Evolutionary conservation across 53 echinoderm and acorn worm species (phyloP), one percentile per base, ranked within the genome.

Genomic region (Echinarachnius parma): DNA sequence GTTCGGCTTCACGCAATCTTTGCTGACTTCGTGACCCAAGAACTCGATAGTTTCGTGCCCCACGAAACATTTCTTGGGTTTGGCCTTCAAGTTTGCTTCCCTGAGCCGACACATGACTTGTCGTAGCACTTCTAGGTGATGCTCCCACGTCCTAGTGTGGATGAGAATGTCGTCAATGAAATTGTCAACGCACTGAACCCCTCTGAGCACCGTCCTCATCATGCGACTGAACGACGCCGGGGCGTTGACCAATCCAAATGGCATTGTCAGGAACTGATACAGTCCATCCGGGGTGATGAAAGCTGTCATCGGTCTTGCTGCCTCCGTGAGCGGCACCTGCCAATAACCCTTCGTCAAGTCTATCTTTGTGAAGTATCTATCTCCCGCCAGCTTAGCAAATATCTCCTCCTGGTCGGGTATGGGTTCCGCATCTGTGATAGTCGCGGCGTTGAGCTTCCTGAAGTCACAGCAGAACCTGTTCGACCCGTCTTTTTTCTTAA

Each of bases 261-360:
- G 86, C 63, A 85, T 74, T 2, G 46, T 35, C 2, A 21, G 61
- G 50, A 85, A 85, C 2, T 75, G 80, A 35, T 48, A 80, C 15
- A 75, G 63, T 0, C 66, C 61, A 37, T 50, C 61, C 1, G 65
- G 76, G 16, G 66, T 66, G 14, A 29, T 30, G 15, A 86, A 86
- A 16, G 86, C 80, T 4, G 68, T 81, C 75, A 59, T 66, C 5
- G 28, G 30, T 28, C 81, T 86, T 10, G 58, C 75, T 0, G 66
- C 53, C 25, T 50, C 11, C 19, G 54, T 44, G 5, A 86, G 35
- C 0, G 80, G 76, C 9, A 88, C 35, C 31, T 84, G 80, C 76
- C 84, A 88, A 34, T 88, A 88, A 23, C 81, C 88, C 53, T 88
- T 83, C 8, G 53, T 59, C 21, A 87, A 21, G 22, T 88, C 88